Conservation (phyloP, 2,888 invertebrate species). For the Noctua pronuba region DNA sequence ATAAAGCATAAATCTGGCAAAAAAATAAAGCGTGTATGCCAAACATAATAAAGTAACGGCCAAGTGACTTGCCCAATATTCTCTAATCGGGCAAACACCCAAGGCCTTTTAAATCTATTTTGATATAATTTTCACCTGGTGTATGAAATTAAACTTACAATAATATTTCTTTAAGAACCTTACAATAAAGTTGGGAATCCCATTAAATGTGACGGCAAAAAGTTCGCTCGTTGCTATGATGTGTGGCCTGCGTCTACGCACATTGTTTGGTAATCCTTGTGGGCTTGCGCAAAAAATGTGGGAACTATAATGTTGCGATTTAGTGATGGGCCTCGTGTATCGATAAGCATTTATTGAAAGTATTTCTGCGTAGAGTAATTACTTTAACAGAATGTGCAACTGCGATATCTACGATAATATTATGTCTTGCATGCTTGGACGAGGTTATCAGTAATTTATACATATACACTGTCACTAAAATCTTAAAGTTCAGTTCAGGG, state of each 20-base stretch:
- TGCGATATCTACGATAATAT: too few species aligned
- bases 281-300: slow-evolving; percentile 85
- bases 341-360: slow-evolving; percentile 25
- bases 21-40: slow-evolving; percentile 12
- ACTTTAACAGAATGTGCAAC: too few species aligned
- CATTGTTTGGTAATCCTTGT: slow-evolving; percentile 85
- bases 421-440: too few species aligned
- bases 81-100: slow-evolving; percentile 33
- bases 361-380: background rate
- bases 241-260: slow-evolving; percentile 85
- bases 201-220: slow-evolving; percentile 85
- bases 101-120: slow-evolving; percentile 50
- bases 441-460: too few species aligned
- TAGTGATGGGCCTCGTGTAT: slow-evolving; percentile 69
- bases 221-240: slow-evolving; percentile 80
- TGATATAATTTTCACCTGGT: slow-evolving; percentile 60
- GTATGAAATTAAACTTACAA: slow-evolving; percentile 64
- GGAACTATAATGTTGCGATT: slow-evolving; percentile 77
- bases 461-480: too few species aligned
- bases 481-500: too few species aligned
- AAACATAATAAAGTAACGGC: slow-evolving; percentile 20
- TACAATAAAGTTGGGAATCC: slow-evolving; percentile 82
- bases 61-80: slow-evolving; percentile 40
- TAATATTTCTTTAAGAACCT: slow-evolving; percentile 71
- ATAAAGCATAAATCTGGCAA: background rate